Conservation (phyloP, 1,140 invertebrate genomes). For the Sycobia sp. region DNA sequence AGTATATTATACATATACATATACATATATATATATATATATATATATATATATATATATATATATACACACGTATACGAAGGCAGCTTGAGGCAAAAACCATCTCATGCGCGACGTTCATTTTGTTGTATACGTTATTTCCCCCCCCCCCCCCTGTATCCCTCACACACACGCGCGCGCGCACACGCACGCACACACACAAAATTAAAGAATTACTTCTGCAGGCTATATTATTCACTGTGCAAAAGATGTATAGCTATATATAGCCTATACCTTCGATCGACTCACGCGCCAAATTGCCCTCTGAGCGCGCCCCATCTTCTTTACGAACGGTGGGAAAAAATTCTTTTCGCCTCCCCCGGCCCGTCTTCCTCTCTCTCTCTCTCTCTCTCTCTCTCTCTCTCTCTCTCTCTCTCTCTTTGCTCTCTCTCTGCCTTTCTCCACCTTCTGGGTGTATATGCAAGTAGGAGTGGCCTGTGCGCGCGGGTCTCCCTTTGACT, state of each 20-base stretch:
- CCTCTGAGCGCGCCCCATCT: no score
- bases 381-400: slow-evolving; percentile 1
- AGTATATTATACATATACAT: no score
- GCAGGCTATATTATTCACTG: slow-evolving; percentile 17
- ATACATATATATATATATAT: no score
- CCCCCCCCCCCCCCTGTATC: slow-evolving; percentile 4
- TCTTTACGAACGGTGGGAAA: slow-evolving; percentile 11
- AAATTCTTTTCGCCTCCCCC: slow-evolving; percentile 4
- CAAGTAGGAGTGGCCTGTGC: no score
- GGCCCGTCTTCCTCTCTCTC: background rate
- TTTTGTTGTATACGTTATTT: slow-evolving; percentile 35
- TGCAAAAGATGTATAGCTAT: no score
- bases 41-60: no score
- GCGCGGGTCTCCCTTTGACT: no score
- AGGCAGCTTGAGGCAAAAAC: slow-evolving; percentile 40
- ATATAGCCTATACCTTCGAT: no score
- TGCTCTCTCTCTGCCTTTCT: no score
- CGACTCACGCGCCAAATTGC: slow-evolving; percentile 18
- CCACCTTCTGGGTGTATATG: no score
- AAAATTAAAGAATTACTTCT: slow-evolving; percentile 44
- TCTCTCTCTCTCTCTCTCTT: background rate
- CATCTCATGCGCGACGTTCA: slow-evolving; percentile 16
- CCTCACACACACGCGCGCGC: no score
- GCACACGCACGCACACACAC: no score
- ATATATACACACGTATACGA: slow-evolving; percentile 33